Base-by-base conservation (phyloP, 2,113 vertebrate species). In the Calyptomena viridis region DNA sequence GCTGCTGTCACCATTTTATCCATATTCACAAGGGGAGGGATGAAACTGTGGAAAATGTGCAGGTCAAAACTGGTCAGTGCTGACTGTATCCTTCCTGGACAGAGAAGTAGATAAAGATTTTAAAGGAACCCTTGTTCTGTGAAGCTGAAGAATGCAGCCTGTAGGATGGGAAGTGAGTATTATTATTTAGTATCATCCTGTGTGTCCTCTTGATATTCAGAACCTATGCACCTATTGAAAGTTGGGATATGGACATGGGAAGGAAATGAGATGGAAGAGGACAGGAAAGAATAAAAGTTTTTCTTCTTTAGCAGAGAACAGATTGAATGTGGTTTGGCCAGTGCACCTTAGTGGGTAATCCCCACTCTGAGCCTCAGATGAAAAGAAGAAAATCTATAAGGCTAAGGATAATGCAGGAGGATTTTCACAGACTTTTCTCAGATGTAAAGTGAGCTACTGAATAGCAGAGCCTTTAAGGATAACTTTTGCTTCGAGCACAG, bases 291-390 rank as follows among this genome's bases (percentile, higher is more conserved):
- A 80, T n/a, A 71, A 94, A 93, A 72, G 25, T 77, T 84, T 93
- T 88, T 88, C 60, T 73, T 74, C 50, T 84, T 95, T 77, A 63
- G 39, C 33, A 53, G 68, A 90, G 73, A 78, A 86, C 27, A 88
- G 72, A 89, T 89, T 77, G 85, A 67, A 86, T 84, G 76, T 74
- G 80, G 60, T 88, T 95, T 89, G 92, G 68, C 76, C 52, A 46
- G 76, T 87, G 68, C 58, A 93, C 64, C 88, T 95, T 86, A 89
- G 74, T 95, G 85, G 88, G 39, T 94, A 96, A 96, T 97, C 88
- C 90, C 52, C 22, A 81, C 87, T 84, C 90, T 60, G 82, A 93
- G 88, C 68, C 66, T 78, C 56, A 72, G 90, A 94, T 83, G 79
- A 94, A 88, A 93, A 94, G 92, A 80, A 90, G 64, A 62, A 96